These are phyloP conservation scores for Toxotes jaculatrix DNA, from an alignment of 2,113 vertebrate species.

Conservation along the genomic window DNA sequence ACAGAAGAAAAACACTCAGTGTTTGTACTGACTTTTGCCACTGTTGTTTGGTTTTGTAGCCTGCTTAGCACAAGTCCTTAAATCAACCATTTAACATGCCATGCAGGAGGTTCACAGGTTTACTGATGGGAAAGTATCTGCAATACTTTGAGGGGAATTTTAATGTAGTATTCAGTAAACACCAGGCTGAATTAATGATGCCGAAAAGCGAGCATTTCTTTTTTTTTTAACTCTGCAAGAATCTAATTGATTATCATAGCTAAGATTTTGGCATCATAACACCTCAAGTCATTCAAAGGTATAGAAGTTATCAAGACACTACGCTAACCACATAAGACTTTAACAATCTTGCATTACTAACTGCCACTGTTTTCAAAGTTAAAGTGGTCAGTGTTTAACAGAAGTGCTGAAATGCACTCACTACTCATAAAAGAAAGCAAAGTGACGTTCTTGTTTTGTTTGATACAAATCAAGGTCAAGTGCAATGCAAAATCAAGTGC, in stretches of 20 bases:
- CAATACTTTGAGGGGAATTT: constrained; percentile 28
- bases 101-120: constrained; percentile 65
- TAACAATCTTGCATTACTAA: constrained; percentile 42
- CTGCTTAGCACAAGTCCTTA: constrained; percentile 40
- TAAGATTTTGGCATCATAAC: constrained; percentile 60
- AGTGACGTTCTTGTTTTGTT: constrained; percentile 6
- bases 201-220: constrained; percentile 54
- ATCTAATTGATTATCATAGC: constrained; percentile 62
- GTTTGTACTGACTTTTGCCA: constrained; percentile 28
- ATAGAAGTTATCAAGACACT: constrained; percentile 63
- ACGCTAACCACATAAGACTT: constrained; percentile 44
- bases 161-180: constrained; percentile 31
- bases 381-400: constrained; percentile 44
- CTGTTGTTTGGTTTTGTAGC: constrained; percentile 31
- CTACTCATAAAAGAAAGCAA: constrained; percentile 22
- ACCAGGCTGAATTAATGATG: constrained; percentile 54
- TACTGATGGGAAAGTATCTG: constrained; percentile 24
- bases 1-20: constrained; percentile 26
- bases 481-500: constrained; percentile 11
- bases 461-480: constrained; percentile 31
- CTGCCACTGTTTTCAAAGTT: constrained; percentile 13
- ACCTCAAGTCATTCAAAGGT: constrained; percentile 71
- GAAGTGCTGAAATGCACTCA: constrained; percentile 23
- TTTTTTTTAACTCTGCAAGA: constrained; percentile 44
- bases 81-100: constrained; percentile 74